phyloP scores from a whole-genome alignment of 2,888 invertebrate genomes.

The Myopa tessellatipennis region DNA sequence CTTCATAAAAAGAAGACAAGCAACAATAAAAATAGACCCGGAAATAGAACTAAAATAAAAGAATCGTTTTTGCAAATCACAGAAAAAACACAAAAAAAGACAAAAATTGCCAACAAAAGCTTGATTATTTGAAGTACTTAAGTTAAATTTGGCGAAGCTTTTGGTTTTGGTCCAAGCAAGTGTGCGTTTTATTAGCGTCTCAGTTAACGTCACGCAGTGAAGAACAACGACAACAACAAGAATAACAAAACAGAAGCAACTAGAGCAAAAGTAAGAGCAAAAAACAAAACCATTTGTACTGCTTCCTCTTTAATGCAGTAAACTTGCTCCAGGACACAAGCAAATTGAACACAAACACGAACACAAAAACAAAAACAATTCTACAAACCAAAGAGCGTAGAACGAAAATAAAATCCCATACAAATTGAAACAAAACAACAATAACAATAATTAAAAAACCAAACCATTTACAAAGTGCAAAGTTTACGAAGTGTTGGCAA shows the following conservation, averaged over 20 bases:
- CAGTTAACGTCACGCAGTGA: slow-evolving; percentile 26
- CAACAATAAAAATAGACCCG: neutral
- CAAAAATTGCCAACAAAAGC: neutral
- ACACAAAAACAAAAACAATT: slow-evolving; percentile 4
- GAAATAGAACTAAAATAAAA: neutral
- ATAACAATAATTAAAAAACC: neutral
- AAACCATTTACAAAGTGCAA: neutral
- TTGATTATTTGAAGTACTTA: neutral
- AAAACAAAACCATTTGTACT: neutral
- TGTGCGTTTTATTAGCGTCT: slow-evolving; percentile 24
- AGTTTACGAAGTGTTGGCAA: neutral
- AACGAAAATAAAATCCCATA: no score
- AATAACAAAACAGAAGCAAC: neutral
- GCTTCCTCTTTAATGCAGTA: neutral
- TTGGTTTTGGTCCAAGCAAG: neutral
- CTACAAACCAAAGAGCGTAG: no score
- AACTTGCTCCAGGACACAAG: neutral
- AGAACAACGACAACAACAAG: neutral
- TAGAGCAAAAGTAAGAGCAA: neutral
- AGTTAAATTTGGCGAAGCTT: slow-evolving; percentile 6
- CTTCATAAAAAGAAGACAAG: neutral
- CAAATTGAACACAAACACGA: neutral
- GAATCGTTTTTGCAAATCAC: slow-evolving; percentile 3
- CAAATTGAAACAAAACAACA: neutral
- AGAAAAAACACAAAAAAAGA: neutral